These are phyloP conservation scores for Bostrychus sinensis DNA, from an alignment of 2,113 vertebrate genomes.

Conservation along the genomic window DNA sequence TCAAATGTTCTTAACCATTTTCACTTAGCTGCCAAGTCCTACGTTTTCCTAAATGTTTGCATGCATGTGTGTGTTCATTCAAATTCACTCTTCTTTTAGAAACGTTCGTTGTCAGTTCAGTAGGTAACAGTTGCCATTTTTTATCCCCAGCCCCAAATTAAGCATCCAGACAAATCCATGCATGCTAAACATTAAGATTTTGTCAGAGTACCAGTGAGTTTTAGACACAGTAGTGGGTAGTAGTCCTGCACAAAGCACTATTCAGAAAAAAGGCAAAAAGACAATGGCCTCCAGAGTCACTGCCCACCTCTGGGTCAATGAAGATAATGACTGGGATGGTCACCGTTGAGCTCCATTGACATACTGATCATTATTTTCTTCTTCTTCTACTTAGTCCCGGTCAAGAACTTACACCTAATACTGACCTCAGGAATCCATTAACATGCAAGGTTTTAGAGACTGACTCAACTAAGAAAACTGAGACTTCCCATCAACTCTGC, in stretches of 20 bases:
- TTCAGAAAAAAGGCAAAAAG: too few relatives aligned
- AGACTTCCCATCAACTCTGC: too few relatives aligned
- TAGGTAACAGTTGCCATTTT: conserved; percentile 19
- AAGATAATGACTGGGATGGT: too few relatives aligned
- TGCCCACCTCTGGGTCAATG: too few relatives aligned
- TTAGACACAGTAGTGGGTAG: background rate
- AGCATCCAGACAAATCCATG: conserved; percentile 3
- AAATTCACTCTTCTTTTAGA: conserved; percentile 25
- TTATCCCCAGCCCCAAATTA: background rate
- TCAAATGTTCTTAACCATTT: conserved; percentile 45
- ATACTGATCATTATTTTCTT: conserved; percentile 3
- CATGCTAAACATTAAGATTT: conserved; percentile 3
- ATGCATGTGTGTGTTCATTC: conserved; percentile 27
- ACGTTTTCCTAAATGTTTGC: conserved; percentile 3
- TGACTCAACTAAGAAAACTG: too few relatives aligned
- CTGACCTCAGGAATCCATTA: conserved; percentile 56
- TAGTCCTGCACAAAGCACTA: conserved; percentile 1
- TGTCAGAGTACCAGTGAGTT: background rate
- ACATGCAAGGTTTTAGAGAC: conserved; percentile 3
- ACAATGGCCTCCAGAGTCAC: too few relatives aligned
- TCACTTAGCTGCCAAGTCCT: conserved; percentile 40
- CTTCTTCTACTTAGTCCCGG: conserved; percentile 15
- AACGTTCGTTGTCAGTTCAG: conserved; percentile 7
- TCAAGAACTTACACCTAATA: conserved; percentile 20
- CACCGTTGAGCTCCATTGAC: too few relatives aligned